phyloP scores from a whole-genome alignment of 37 sponge, comb jelly and placozoan species.

The Diacarnus erythraeanus region DNA sequence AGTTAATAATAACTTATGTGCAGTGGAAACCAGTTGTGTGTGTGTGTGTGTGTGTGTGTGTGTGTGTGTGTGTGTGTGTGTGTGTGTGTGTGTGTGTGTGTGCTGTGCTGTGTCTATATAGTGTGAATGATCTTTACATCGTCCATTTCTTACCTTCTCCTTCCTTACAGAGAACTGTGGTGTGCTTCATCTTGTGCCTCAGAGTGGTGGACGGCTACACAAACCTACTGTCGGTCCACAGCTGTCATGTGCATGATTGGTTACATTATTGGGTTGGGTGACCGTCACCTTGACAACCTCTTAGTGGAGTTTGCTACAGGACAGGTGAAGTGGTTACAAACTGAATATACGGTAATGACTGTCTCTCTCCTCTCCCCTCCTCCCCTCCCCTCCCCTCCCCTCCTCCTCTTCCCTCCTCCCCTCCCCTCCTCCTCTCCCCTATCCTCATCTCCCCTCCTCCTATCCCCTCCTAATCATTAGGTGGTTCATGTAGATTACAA shows the following conservation, averaged over 20 bases:
- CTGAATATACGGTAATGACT: neutral
- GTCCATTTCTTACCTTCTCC: too few species aligned
- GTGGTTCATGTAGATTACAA: constrained; percentile 99
- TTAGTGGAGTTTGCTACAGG: constrained; percentile 92
- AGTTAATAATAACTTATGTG: constrained; percentile 10
- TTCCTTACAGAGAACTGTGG: constrained; percentile 79
- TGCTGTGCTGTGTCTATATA: neutral
- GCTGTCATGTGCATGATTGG: constrained; percentile 99
- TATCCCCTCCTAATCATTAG: constrained; percentile 12
- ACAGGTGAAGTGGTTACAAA: constrained; percentile 45
- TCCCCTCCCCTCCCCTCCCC: neutral
- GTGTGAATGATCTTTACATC: neutral
- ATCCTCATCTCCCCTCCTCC: neutral
- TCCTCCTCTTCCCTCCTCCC: neutral
- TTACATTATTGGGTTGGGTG: constrained; percentile 98
- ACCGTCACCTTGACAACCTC: constrained; percentile 98
- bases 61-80: neutral
- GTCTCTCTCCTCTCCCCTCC: neutral
- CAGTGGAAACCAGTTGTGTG: neutral
- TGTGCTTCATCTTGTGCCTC: constrained; percentile 92
- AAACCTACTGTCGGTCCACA: constrained; percentile 90
- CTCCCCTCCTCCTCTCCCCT: neutral
- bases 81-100: neutral
- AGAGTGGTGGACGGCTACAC: constrained; percentile 94
- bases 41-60: too few species aligned